These are phyloP conservation scores for Linnaemya vulpina DNA, from an alignment of 2,888 invertebrate genomes.

Conservation along the genomic window DNA sequence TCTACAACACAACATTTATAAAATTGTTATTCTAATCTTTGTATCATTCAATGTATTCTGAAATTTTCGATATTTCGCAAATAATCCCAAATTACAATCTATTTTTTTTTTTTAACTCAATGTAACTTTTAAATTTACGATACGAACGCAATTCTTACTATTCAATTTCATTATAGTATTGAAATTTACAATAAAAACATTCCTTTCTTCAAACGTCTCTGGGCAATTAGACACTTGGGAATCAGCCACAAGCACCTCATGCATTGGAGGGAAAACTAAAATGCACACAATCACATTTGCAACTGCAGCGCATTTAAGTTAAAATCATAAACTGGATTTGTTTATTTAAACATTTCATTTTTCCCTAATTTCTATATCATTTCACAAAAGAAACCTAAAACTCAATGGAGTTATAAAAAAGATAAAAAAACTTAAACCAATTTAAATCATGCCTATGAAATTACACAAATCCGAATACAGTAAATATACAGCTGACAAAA, in stretches of 20 bases:
- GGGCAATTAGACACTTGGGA: slow-evolving; percentile 57
- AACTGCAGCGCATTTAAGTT: slow-evolving; percentile 51
- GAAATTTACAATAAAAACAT: no score
- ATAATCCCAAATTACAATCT: no score
- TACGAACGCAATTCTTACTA: no score
- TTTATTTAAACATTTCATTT: slow-evolving; percentile 62
- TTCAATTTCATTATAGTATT: no score
- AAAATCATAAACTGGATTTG: slow-evolving; percentile 52
- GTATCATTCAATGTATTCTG: no score
- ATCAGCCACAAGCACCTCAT: slow-evolving; percentile 10
- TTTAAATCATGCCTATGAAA: slow-evolving; percentile 30
- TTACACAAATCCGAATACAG: neutral
- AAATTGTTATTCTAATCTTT: no score
- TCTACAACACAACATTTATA: no score
- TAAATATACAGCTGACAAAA: neutral
- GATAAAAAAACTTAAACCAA: neutral
- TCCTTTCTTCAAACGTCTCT: slow-evolving; percentile 22
- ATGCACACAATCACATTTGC: neutral
- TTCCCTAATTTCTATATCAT: slow-evolving; percentile 66
- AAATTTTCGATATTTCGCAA: no score
- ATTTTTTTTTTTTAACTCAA: no score
- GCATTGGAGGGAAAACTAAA: neutral
- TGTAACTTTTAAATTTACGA: no score
- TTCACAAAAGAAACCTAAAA: slow-evolving; percentile 57
- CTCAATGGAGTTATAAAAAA: neutral